Evolutionary conservation across 2,113 vertebrate genomes (phyloP).

Genomic region (Smithornis capensis): DNA sequence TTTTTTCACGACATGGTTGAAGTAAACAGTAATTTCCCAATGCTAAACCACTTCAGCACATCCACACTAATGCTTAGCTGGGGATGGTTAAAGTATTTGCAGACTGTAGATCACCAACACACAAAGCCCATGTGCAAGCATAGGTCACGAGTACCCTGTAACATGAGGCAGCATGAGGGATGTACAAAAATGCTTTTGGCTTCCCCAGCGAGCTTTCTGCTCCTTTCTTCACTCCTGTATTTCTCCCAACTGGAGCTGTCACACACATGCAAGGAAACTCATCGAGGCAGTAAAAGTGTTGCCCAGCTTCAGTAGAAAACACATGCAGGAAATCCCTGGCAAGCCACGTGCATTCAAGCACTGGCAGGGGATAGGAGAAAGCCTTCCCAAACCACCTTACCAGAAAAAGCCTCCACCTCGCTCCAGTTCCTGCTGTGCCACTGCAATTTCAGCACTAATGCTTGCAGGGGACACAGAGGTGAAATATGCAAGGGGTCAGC

Average conservation of each 20-base stretch:
- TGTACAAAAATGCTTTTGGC: not conserved
- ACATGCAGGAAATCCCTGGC: not conserved
- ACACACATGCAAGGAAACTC: not conserved
- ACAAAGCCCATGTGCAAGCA: not conserved
- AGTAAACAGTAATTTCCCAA: not conserved
- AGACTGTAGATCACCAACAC: not conserved
- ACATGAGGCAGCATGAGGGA: not conserved
- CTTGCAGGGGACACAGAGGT: not conserved
- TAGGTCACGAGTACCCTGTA: accelerated
- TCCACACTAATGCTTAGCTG: not conserved
- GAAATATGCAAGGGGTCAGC: not conserved
- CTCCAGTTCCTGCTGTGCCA: not conserved
- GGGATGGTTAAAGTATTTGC: not conserved
- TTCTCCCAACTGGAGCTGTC: not conserved
- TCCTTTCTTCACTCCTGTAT: not conserved
- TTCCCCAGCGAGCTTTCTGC: not conserved
- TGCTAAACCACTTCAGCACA: not conserved
- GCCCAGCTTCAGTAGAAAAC: not conserved
- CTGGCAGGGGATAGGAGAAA: not conserved
- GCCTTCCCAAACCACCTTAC: not conserved
- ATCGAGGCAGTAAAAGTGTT: not conserved
- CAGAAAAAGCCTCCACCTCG: not conserved
- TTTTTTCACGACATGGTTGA: not conserved
- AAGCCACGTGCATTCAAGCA: accelerated
- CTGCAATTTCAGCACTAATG: not conserved